These are phyloP conservation scores for Maniola hyperantus DNA, from an alignment of 2,888 invertebrate genomes.

Conservation along the genomic window DNA sequence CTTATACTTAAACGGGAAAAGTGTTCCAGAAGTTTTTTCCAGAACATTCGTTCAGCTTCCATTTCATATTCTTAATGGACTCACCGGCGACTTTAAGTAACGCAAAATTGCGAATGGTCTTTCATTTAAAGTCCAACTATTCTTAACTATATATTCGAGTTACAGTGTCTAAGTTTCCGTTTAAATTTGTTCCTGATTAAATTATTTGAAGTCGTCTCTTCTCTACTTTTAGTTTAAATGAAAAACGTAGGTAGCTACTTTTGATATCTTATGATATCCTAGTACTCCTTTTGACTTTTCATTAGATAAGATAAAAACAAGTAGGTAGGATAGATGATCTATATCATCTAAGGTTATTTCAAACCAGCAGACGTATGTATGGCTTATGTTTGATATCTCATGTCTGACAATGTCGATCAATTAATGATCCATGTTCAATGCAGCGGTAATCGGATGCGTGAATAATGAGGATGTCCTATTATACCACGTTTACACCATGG, in stretches of 20 bases:
- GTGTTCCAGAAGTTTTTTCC: slow-evolving; percentile 58
- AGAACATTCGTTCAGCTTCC: slow-evolving; percentile 56
- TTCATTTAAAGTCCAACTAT: slow-evolving; percentile 39
- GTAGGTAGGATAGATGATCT: too few species aligned
- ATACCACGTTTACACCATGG: too few species aligned
- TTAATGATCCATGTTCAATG: too few species aligned
- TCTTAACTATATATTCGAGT: slow-evolving; percentile 38
- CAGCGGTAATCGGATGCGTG: too few species aligned
- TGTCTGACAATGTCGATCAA: too few species aligned
- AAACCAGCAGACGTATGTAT: neutral
- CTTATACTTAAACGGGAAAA: slow-evolving; percentile 49
- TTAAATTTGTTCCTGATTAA: slow-evolving; percentile 38
- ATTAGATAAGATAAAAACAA: too few species aligned
- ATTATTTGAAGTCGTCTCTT: slow-evolving; percentile 26
- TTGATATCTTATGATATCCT: neutral
- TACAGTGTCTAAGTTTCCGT: slow-evolving; percentile 34
- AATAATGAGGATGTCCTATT: too few species aligned
- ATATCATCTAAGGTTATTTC: too few species aligned
- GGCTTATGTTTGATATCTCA: too few species aligned
- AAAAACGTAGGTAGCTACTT: neutral
- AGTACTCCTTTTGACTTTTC: neutral
- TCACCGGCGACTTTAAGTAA: slow-evolving; percentile 50
- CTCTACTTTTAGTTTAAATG: slow-evolving; percentile 12
- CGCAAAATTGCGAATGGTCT: slow-evolving; percentile 40
- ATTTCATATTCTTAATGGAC: slow-evolving; percentile 69